Conservation (phyloP, 2,113 vertebrate species). For the Microtus oregoni region DNA sequence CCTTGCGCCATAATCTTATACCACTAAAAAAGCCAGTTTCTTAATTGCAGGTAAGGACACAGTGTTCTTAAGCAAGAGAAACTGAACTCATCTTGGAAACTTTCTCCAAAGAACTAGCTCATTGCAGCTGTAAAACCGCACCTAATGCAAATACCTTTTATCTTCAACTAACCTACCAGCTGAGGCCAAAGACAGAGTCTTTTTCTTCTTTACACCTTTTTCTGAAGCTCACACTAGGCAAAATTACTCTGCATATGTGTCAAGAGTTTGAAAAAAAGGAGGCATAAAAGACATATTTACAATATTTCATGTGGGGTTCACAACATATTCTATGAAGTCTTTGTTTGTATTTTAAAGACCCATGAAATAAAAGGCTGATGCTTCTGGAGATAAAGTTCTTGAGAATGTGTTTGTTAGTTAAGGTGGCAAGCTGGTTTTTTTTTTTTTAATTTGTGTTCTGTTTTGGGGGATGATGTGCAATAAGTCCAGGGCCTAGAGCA, state of each 20-base stretch:
- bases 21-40: slow-evolving; percentile 9
- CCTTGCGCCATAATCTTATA: neutral
- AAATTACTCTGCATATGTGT: neutral
- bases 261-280: neutral
- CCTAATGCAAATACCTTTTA: slow-evolving; percentile 49
- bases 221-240: neutral
- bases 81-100: neutral
- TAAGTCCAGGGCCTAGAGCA: neutral
- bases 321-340: neutral
- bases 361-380: slow-evolving; percentile 27
- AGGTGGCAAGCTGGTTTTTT: neutral
- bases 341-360: slow-evolving; percentile 17
- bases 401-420: slow-evolving; percentile 1
- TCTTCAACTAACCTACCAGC: slow-evolving; percentile 29
- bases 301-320: neutral
- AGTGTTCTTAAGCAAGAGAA: neutral
- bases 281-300: neutral
- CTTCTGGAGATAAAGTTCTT: slow-evolving; percentile 9
- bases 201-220: slow-evolving; percentile 25
- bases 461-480: neutral
- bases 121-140: slow-evolving; percentile 61
- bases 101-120: slow-evolving; percentile 28
- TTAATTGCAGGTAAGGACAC: neutral
- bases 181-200: slow-evolving; percentile 48
- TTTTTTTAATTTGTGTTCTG: neutral